Evolutionary conservation across 2,113 vertebrate genomes (phyloP), one percentile per base, ranked within the genome.

Genomic region (Nibea coibor): DNA sequence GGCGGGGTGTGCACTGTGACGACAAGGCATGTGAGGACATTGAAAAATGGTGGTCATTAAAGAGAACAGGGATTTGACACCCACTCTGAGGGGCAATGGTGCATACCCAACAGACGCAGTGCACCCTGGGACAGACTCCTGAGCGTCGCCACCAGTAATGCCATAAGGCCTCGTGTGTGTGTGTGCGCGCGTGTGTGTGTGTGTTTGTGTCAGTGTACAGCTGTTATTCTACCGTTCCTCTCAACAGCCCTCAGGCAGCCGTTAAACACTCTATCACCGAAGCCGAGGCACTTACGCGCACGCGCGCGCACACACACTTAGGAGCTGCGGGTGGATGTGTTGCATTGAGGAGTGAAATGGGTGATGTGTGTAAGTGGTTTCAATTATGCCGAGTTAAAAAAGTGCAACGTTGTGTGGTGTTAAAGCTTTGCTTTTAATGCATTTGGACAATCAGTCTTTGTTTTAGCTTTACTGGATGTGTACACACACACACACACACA

Each of bases 31-130:
- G 80, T 70, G 81, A 84, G 82, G 82, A 93, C 87, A 81, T 48
- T 93, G 89, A 93, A 92, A 85, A 81, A 94, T 94, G 86, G 82
- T 35, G 24, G 81, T 86, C 91, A 93, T 94, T 94, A 93, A 82
- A 76, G 72, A 63, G 75, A 73, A 86, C 85, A 82, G 80, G 26
- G 73, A 84, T 88, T 92, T 91, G 89, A 85, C 88, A 89, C 82
- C 82, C 81, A 77, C 64, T 92, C 81, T 51, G 69, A 78, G 57
- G 81, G 74, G 83, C 90, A 93, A 94, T 94, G 93, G 88, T 90
- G 92, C 93, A 87, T 92, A 78, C 72, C 75, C 85, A 91, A 90
- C 81, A 86, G 83, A 88, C 47, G 63, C 83, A 58, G 35, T 82
- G 85, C 89, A 83, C 75, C 39, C 88, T 81, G 86, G 75, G 88